These are phyloP conservation scores for Ferdinandea cuprea DNA, from an alignment of 2,888 invertebrate species.

Conservation along the genomic window DNA sequence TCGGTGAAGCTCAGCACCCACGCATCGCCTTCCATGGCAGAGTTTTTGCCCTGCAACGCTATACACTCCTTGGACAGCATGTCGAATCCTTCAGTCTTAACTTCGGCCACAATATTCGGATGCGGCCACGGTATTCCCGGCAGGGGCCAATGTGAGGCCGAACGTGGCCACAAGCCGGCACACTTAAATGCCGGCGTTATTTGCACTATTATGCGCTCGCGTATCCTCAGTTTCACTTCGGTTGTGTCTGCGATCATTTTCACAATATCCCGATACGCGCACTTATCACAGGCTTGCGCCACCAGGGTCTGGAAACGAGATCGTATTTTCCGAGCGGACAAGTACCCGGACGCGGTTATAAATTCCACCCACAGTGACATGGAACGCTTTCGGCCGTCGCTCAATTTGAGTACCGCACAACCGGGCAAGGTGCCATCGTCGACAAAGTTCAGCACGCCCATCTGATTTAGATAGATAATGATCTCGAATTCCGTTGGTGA, in stretches of 20 bases:
- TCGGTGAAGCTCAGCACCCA: slow-evolving; percentile 96
- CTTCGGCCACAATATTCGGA: slow-evolving; percentile 95
- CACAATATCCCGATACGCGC: slow-evolving; percentile 95
- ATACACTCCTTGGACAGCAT: slow-evolving; percentile 94
- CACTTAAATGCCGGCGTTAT: slow-evolving; percentile 98
- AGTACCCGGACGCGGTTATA: slow-evolving; percentile 97
- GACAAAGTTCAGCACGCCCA: slow-evolving; percentile 99
- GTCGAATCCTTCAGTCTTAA: slow-evolving; percentile 98
- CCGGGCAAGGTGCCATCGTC: slow-evolving; percentile 97
- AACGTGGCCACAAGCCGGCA: slow-evolving; percentile 96
- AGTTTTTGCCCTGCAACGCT: slow-evolving; percentile 93
- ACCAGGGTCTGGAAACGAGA: slow-evolving; percentile 96
- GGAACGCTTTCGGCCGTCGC: slow-evolving; percentile 97
- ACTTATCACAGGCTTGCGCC: slow-evolving; percentile 96
- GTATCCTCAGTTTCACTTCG: slow-evolving; percentile 94
- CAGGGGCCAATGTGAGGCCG: slow-evolving; percentile 97
- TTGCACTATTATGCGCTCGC: slow-evolving; percentile 96
- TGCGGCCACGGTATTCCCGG: slow-evolving; percentile 97
- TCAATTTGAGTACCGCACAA: slow-evolving; percentile 96
- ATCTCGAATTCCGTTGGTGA: slow-evolving; percentile 98
- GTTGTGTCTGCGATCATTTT: slow-evolving; percentile 98
- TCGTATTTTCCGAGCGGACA: slow-evolving; percentile 97
- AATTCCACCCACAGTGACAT: slow-evolving; percentile 99
- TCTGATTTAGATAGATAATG: slow-evolving; percentile 97
- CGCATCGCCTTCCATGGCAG: slow-evolving; percentile 97